A percentile compares a stretch with the other conserved stretches of the same genome.
phyloP scores from a whole-genome alignment of 2,797 vertebrate species.

The Peromyscus melanophrys region DNA sequence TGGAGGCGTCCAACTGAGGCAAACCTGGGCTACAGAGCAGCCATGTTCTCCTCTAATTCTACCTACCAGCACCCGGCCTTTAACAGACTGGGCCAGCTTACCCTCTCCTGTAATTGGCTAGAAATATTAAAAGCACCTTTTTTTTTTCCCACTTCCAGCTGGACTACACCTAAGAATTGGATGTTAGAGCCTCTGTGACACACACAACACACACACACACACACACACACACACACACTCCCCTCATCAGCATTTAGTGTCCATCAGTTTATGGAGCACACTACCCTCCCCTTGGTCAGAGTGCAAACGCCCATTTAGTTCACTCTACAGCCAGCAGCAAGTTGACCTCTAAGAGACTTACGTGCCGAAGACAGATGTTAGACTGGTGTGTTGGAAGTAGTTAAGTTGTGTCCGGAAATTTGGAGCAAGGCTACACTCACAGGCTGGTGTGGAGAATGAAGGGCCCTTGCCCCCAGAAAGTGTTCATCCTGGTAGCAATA shows the following conservation, averaged over 20 bases:
- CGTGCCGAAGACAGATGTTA: background rate
- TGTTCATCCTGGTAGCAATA: background rate
- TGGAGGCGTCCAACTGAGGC: background rate
- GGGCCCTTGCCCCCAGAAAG: background rate
- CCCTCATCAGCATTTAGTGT: background rate
- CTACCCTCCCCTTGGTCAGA: background rate
- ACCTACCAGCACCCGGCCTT: rapidly evolving
- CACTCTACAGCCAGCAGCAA: background rate
- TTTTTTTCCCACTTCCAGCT: no score
- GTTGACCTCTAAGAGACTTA: background rate
- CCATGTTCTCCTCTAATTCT: background rate
- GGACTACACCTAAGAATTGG: rapidly evolving
- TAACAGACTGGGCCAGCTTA: no score
- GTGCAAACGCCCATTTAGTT: background rate
- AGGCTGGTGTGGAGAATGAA: background rate
- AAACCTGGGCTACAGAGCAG: background rate
- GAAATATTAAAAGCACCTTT: background rate
- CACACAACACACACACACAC: background rate
- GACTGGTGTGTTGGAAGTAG: rapidly evolving
- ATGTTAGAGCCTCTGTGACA: background rate
- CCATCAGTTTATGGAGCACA: no score
- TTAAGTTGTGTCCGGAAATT: background rate
- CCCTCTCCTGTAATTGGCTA: background rate
- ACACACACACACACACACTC: background rate
- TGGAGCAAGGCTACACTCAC: background rate